phyloP scores from a whole-genome alignment of 2,888 invertebrate genomes.

The Aricia artaxerxes region DNA sequence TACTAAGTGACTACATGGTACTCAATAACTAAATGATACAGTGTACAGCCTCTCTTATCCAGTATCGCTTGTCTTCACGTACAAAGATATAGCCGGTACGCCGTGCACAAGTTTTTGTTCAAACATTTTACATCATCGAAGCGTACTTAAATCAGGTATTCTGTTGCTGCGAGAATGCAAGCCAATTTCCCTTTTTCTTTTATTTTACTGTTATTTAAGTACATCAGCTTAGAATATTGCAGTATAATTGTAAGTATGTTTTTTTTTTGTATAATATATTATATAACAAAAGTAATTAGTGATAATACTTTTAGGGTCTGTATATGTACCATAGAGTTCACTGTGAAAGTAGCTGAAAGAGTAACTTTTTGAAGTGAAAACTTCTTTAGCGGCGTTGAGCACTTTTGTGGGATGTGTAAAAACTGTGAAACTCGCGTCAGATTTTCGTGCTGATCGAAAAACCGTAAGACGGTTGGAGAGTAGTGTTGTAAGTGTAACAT shows the following conservation, averaged over 20 bases:
- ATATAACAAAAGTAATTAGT: background rate
- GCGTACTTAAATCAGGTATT: slow-evolving; percentile 38
- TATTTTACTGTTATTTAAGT: slow-evolving; percentile 3
- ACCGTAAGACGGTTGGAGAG: too few species aligned
- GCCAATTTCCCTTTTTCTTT: background rate
- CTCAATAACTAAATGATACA: too few species aligned
- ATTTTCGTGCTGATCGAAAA: too few species aligned
- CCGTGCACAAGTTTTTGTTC: slow-evolving; percentile 36
- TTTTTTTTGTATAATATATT: background rate
- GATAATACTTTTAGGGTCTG: too few species aligned
- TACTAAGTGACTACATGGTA: too few species aligned
- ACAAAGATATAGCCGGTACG: slow-evolving; percentile 21
- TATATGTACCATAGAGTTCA: too few species aligned
- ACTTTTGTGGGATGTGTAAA: too few species aligned
- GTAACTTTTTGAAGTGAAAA: too few species aligned
- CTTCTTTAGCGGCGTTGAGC: too few species aligned
- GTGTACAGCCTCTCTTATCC: background rate
- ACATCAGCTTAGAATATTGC: background rate
- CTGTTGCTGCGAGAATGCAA: background rate
- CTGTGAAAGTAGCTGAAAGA: too few species aligned
- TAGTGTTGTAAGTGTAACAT: too few species aligned
- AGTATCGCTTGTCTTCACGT: slow-evolving; percentile 25
- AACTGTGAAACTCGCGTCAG: too few species aligned
- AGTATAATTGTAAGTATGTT: background rate
- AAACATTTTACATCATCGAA: slow-evolving; percentile 36